Evolutionary conservation across 1,140 invertebrate genomes (phyloP), one percentile per base, ranked within the genome.

Genomic region (Aplysia californica): DNA sequence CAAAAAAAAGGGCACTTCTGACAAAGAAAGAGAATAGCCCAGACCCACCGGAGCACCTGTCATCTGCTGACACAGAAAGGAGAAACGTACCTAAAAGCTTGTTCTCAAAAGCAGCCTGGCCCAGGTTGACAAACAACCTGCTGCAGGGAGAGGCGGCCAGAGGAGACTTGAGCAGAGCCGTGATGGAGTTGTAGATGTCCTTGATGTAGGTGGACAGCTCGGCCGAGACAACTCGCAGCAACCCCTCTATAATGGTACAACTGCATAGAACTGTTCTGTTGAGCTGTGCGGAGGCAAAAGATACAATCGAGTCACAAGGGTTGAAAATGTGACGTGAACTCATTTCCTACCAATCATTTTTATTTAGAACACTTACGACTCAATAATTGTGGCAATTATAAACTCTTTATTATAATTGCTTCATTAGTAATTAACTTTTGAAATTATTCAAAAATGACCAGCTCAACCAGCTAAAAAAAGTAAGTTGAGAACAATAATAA

Each of bases 181-280:
- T 79, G 1, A 90, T 33, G 5, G 79, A 69, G 0, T 74, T n/a
- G 44, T 83, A 84, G 3, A 89, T 44, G 1, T 78, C 75, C 55
- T 82, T 88, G 76, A 96, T 89, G 10, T 91, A 87, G 21, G 91
- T 89, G 68, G 96, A 85, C 15, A 95, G 83, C 66, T 93, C 91
- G 18, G 89, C 83, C 1, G 91, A 85, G 86, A 94, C 93, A 26
- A 95, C 94, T 36, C 86, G 85, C 36, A 92, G 88, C 18, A 93
- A 90, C 33, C 93, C 92, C 41, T 90, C 87, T 20, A 96, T 84
- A 83, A 96, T 89, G 10, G 92, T 92, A 64, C 94, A 92, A 1
- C 91, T 92, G 66, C 90, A 89, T 36, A 89, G 89, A 23, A 96
- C 91, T 67, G 92, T 92, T 4, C 88, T 81, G 87, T 95, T 92